Evolutionary conservation across 2,888 invertebrate genomes (phyloP), one percentile per base, ranked within the genome.

Genomic region (Protodeltote pygarga): DNA sequence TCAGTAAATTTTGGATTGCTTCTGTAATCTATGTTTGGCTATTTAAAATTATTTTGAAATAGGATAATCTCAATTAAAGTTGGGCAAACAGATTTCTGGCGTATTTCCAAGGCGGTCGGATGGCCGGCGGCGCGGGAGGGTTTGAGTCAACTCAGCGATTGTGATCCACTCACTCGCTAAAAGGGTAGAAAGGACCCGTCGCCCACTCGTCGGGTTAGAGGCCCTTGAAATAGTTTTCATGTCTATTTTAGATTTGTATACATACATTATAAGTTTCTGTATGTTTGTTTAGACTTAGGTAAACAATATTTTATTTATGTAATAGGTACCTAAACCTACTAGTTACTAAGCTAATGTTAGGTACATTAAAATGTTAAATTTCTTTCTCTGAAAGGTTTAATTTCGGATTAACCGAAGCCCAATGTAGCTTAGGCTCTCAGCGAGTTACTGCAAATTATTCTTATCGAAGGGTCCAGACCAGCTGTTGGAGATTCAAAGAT

Each of bases 1-100:
- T 65, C 42, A 52, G 39, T 60, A 65, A 65, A 58, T 53, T 46
- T 60, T 28, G 40, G 20, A 53, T 60, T 55, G 54, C 49, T 52
- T 54, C 50, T 52, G 51, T 59, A 49, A 54, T 62, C 52, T 57
- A 59, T 52, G 50, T 57, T 62, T 61, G 53, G 45, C 21, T 59
- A 59, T 65, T 63, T 71, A 57, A 66, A 71, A 66, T 70, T 71
- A 66, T 68, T 65, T 68, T 59, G 53, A 51, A 69, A 74, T 66
- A 59, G 69, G 69, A 73, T 74, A 65, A 71, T 71, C 68, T 67
- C 69, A 76, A 76, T 79, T 80, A 75, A 81, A 79, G 74, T 77
- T 73, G 59, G 49, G 59, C 59, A 73, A 76, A 77, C 73, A 73
- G 52, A 65, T 65, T 57, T 59, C 61, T 74, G 73, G 69, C 67